phyloP scores from a whole-genome alignment of 2,888 invertebrate species.

The Drosophila histrio region DNA sequence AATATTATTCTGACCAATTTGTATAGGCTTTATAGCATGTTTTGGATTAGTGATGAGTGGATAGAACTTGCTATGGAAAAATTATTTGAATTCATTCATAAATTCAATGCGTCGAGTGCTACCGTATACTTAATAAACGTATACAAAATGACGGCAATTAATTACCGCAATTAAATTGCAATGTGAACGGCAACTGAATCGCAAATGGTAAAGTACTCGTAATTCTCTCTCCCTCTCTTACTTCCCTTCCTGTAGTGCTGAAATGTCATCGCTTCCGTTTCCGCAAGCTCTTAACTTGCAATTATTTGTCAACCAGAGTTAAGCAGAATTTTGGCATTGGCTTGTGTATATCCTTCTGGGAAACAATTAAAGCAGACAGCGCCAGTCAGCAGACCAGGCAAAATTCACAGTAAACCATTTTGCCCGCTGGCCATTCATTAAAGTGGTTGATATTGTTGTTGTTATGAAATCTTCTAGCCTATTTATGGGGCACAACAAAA shows the following conservation, averaged over 20 bases:
- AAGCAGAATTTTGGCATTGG: constrained; percentile 6
- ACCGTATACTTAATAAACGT: constrained; percentile 22
- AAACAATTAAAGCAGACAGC: constrained; percentile 39
- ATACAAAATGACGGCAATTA: constrained; percentile 56
- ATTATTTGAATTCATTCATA: constrained; percentile 56
- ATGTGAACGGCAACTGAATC: constrained; percentile 56
- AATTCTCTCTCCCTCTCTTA: not conserved
- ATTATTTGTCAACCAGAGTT: constrained; percentile 38
- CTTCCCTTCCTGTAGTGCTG: not conserved
- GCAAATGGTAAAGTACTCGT: constrained; percentile 15
- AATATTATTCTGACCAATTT: constrained; percentile 19
- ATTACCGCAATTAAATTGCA: constrained; percentile 74
- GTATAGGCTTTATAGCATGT: constrained; percentile 33
- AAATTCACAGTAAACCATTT: constrained; percentile 8
- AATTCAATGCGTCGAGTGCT: constrained; percentile 7
- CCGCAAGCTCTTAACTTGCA: constrained; percentile 47
- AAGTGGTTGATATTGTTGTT: constrained; percentile 28
- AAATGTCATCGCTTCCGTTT: constrained; percentile 40
- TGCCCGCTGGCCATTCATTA: constrained; percentile 26
- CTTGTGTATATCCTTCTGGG: constrained; percentile 24
- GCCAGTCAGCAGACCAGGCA: not conserved
- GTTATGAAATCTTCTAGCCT: not conserved
- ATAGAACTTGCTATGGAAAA: constrained; percentile 18
- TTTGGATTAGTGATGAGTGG: constrained; percentile 39
- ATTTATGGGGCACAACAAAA: not conserved